Conservation (phyloP, 1,140 invertebrate species). For the Rhynchophorus ferrugineus region DNA sequence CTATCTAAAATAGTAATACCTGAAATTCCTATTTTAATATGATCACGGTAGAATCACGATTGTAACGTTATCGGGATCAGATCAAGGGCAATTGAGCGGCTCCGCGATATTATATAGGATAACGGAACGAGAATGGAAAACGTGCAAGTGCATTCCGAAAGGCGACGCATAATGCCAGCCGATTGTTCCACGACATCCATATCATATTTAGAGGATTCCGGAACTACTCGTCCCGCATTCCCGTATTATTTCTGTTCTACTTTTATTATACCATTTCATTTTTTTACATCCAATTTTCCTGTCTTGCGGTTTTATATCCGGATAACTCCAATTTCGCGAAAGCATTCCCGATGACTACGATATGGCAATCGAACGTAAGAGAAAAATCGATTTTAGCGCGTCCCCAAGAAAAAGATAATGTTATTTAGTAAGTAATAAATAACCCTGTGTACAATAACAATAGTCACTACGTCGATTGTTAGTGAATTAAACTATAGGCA, state of each 20-base stretch:
- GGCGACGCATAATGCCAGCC: conserved; percentile 16
- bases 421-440: too few relatives aligned
- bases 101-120: conserved; percentile 10
- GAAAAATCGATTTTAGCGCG: too few relatives aligned
- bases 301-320: background rate
- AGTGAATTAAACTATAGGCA: too few relatives aligned
- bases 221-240: conserved; percentile 2
- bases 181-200: conserved; percentile 17
- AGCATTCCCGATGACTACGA: too few relatives aligned
- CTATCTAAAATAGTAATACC: too few relatives aligned
- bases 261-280: background rate
- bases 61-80: too few relatives aligned
- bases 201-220: conserved; percentile 15
- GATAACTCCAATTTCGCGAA: background rate
- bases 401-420: too few relatives aligned
- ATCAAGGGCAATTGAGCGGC: conserved; percentile 12
- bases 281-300: background rate
- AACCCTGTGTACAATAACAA: too few relatives aligned
- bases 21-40: too few relatives aligned
- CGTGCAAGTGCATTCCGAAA: conserved; percentile 18
- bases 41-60: too few relatives aligned
- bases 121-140: conserved; percentile 15
- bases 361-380: too few relatives aligned
- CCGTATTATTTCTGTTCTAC: background rate
- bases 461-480: too few relatives aligned